Conservation (phyloP, 1,140 invertebrate species). For the Mesaphorura yosii region DNA sequence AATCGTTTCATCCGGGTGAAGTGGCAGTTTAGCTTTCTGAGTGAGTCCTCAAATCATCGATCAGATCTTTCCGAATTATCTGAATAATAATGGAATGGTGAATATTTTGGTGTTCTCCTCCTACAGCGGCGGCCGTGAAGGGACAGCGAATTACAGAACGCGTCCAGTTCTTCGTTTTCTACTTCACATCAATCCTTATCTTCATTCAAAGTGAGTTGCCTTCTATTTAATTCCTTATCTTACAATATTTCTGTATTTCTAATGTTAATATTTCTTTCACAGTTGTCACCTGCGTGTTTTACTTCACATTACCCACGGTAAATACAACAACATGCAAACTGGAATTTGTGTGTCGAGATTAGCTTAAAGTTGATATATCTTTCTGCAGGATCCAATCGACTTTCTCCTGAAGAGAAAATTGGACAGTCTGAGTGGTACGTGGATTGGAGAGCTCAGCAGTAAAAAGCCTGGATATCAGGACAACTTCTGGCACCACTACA, state of each 20-base stretch:
- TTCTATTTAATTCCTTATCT: background rate
- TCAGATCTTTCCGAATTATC: background rate
- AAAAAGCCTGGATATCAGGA: conserved; percentile 11
- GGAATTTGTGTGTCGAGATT: background rate
- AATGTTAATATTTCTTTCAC: conserved; percentile 17
- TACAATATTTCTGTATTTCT: background rate
- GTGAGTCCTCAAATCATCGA: conserved; percentile 1
- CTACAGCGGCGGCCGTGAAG: conserved; percentile 5
- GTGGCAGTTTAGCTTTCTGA: conserved; percentile 10
- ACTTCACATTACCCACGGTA: conserved; percentile 4
- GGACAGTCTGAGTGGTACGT: background rate
- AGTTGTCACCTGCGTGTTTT: conserved; percentile 19
- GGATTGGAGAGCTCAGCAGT: background rate
- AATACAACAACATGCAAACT: background rate
- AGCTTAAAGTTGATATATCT: background rate
- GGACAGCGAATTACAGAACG: conserved; percentile 7
- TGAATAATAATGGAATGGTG: background rate
- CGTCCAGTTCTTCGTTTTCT: conserved; percentile 9
- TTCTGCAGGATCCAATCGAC: conserved; percentile 7
- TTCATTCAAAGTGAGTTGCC: no score
- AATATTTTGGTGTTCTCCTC: background rate
- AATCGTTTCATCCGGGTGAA: conserved; percentile 11
- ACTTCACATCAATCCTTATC: no score
- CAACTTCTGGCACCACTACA: conserved; percentile 6
- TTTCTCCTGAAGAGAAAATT: conserved; percentile 1